Base-by-base conservation (phyloP, 2,888 invertebrate genomes). In the Amorpha juglandis region DNA sequence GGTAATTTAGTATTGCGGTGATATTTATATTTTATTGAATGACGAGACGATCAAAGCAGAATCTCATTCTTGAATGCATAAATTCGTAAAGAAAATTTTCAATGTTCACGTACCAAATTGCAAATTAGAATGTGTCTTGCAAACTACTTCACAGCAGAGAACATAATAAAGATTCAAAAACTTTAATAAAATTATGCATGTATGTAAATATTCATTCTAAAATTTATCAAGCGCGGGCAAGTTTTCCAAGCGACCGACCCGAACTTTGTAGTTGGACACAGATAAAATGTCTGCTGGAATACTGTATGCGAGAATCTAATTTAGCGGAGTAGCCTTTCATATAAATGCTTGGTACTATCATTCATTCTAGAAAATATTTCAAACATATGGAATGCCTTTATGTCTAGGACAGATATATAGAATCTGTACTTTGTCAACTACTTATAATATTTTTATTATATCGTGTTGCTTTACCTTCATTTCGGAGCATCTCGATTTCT, bases 241-340 rank as follows among this genome's bases (percentile, higher is more conserved):
- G 19, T 42, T 58, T 19, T 58, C 19, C 38, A 12, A 42, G 38
- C 11, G 38, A 58, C 58, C 38, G 38, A 38, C 9, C 38, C 19
- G 7, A 58, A 58, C 58, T 58, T 58, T 58, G 55, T 42, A 42
- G 42, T 58, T 58, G 58, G 58, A 42, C 58, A 42, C 19, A 19
- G 58, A 58, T 42, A 27, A 27, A 27, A 63, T 63, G 66, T 70
- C 68, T 67, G 19, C 58, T 58, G 42, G 42, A 21, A 58, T 19
- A 19, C 19, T 21, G 6, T n/a, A 33, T 53, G 11, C 6, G 42
- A 19, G 42, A 35, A 55, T 38, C 19, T 19, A 19, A 16, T 58
- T 42, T 42, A 33, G 58, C 2, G 6, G 19, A 58, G 58, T 42
- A 9, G 55, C 16, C 35, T 35, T 16, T 16, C 55, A 55, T 38